Percentiles rank a stretch among this genome's conserved stretches.
phyloP scores from a whole-genome alignment of 2,888 invertebrate genomes.

The Athalia cordata region DNA sequence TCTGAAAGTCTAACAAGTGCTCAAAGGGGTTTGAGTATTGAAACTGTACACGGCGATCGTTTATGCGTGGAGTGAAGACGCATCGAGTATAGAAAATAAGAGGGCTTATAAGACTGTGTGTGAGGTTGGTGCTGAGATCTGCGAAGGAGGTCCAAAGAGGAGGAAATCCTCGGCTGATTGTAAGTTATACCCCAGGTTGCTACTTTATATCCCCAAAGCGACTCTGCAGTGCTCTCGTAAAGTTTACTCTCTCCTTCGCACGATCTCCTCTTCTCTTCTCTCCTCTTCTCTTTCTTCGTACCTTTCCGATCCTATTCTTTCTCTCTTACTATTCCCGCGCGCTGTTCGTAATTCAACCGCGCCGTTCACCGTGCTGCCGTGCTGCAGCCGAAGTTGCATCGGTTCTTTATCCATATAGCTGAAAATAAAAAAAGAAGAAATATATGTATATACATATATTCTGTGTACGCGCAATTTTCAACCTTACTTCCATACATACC shows the following conservation, averaged over 20 bases:
- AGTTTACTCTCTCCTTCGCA: conserved; percentile 56
- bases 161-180: conserved; percentile 67
- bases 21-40: too few species aligned
- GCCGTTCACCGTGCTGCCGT: conserved; percentile 20
- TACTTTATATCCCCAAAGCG: conserved; percentile 72
- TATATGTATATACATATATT: too few species aligned
- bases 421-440: too few species aligned
- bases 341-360: conserved; percentile 33
- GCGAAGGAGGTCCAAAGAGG: conserved; percentile 26
- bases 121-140: conserved; percentile 52
- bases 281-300: background rate
- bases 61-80: background rate
- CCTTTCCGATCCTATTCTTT: conserved; percentile 50
- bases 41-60: too few species aligned
- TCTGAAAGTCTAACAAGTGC: too few species aligned
- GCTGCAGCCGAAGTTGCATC: conserved; percentile 24
- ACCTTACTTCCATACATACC: background rate
- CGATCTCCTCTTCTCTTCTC: conserved; percentile 9
- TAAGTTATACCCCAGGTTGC: conserved; percentile 72
- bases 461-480: background rate
- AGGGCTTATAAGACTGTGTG: conserved; percentile 50
- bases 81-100: background rate
- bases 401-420: conserved; percentile 23
- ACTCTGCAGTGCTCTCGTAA: conserved; percentile 72
- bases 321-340: conserved; percentile 51